Evolutionary conservation across 2,113 vertebrate genomes (phyloP).

Genomic region (Amphiprion percula): DNA sequence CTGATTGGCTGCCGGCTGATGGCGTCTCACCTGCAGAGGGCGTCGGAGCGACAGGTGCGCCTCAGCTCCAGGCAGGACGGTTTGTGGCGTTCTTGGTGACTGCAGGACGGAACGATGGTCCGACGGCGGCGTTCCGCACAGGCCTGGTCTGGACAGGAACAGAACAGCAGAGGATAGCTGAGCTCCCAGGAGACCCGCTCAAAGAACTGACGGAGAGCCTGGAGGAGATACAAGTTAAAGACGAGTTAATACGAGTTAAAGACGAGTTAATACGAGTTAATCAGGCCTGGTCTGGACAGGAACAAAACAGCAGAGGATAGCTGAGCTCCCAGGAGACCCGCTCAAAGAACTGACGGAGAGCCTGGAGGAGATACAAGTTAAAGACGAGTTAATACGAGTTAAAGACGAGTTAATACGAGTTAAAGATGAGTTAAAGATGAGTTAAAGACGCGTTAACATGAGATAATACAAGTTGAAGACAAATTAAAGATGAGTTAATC

Average conservation of each 20-base stretch:
- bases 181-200: conserved; percentile 92
- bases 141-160: conserved; percentile 92
- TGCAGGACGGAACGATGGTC: conserved; percentile 94
- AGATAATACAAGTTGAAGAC: not conserved
- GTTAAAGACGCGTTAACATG: too few species aligned
- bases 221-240: not conserved
- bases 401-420: too few species aligned
- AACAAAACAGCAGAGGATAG: conserved; percentile 96
- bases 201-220: conserved; percentile 94
- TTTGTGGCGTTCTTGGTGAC: conserved; percentile 91
- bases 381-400: too few species aligned
- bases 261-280: too few species aligned
- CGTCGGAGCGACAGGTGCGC: conserved; percentile 86
- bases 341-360: conserved; percentile 95
- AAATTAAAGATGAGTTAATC: conserved; percentile 65
- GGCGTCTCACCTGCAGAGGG: conserved; percentile 89
- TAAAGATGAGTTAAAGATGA: not conserved
- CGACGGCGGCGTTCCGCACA: conserved; percentile 94
- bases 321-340: conserved; percentile 91
- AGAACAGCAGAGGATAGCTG: conserved; percentile 96
- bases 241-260: too few species aligned
- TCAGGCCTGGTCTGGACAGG: conserved; percentile 92
- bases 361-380: conserved; percentile 54
- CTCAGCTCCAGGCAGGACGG: conserved; percentile 92
- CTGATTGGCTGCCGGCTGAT: conserved; percentile 17